A percentile compares a stretch with the other conserved stretches of the same genome.
phyloP scores from a whole-genome alignment of 1,140 invertebrate genomes.

The Mamestra configurata region DNA sequence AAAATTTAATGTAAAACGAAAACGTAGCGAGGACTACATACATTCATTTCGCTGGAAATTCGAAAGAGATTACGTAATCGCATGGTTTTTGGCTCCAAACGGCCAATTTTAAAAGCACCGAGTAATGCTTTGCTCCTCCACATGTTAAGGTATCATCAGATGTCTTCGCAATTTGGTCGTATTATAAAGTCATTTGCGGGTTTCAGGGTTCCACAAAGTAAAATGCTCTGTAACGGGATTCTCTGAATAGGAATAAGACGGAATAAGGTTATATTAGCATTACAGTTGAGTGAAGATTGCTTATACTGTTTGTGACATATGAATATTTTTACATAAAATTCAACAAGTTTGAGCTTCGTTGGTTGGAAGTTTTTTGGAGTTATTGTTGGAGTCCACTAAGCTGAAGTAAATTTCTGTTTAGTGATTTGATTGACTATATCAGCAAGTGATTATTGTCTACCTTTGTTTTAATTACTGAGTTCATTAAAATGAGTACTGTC shows the following conservation, averaged over 20 bases:
- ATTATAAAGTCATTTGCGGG: slow-evolving; percentile 71
- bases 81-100: slow-evolving; percentile 25
- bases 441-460: not conserved
- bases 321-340: slow-evolving; percentile 30
- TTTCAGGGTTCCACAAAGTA: slow-evolving; percentile 61
- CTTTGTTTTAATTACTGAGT: not conserved
- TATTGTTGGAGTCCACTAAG: not conserved
- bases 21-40: slow-evolving; percentile 33
- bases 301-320: slow-evolving; percentile 38
- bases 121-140: slow-evolving; percentile 3
- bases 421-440: not conserved
- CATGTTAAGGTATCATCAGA: slow-evolving; percentile 56
- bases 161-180: slow-evolving; percentile 61
- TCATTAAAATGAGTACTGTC: too few relatives aligned
- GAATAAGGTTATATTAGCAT: slow-evolving; percentile 58
- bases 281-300: slow-evolving; percentile 44
- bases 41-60: slow-evolving; percentile 32
- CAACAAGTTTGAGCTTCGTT: not conserved
- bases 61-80: slow-evolving; percentile 46
- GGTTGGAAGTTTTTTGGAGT: not conserved
- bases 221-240: slow-evolving; percentile 65
- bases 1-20: slow-evolving; percentile 40
- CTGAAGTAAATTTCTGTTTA: not conserved
- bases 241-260: slow-evolving; percentile 62
- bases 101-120: slow-evolving; percentile 39